phyloP scores from a whole-genome alignment of 2,888 invertebrate genomes.

The Trichogramma dendrolimi region DNA sequence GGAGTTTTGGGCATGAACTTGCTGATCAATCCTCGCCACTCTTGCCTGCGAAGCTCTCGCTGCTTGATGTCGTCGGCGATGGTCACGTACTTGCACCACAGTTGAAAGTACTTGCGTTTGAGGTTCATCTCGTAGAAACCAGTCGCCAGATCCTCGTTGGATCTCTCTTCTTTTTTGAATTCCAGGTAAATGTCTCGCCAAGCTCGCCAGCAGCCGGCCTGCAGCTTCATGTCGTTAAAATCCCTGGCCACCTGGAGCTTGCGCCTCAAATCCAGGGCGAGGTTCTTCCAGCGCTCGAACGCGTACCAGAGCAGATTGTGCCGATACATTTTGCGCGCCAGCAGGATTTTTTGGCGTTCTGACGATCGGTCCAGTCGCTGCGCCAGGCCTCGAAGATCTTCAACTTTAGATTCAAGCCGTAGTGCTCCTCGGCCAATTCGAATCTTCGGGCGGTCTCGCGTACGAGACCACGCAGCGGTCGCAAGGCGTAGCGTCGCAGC shows the following conservation, averaged over 20 bases:
- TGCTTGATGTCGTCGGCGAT: constrained; percentile 41
- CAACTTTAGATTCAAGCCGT: constrained; percentile 54
- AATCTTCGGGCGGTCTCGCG: constrained; percentile 34
- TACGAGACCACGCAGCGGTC: constrained; percentile 38
- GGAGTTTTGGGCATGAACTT: constrained; percentile 45
- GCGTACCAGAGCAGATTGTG: constrained; percentile 35
- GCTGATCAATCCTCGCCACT: constrained; percentile 44
- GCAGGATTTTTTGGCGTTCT: constrained; percentile 31
- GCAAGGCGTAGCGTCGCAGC: constrained; percentile 38
- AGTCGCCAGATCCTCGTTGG: constrained; percentile 34
- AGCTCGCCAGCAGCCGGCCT: constrained; percentile 54
- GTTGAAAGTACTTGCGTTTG: constrained; percentile 35
- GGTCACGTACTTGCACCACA: constrained; percentile 40
- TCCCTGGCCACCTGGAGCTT: constrained; percentile 70
- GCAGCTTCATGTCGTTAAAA: constrained; percentile 64
- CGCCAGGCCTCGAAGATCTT: constrained; percentile 55
- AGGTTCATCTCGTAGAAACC: constrained; percentile 33
- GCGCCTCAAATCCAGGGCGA: constrained; percentile 39
- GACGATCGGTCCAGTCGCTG: constrained; percentile 46
- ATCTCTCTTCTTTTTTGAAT: constrained; percentile 44
- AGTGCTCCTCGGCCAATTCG: constrained; percentile 57
- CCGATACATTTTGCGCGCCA: constrained; percentile 34
- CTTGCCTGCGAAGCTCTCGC: constrained; percentile 41
- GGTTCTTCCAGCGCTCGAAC: constrained; percentile 38
- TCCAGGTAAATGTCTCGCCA: constrained; percentile 55